These are phyloP conservation scores for Xenopus tropicalis DNA, from an alignment of 2,113 vertebrate genomes.

Conservation along the genomic window DNA sequence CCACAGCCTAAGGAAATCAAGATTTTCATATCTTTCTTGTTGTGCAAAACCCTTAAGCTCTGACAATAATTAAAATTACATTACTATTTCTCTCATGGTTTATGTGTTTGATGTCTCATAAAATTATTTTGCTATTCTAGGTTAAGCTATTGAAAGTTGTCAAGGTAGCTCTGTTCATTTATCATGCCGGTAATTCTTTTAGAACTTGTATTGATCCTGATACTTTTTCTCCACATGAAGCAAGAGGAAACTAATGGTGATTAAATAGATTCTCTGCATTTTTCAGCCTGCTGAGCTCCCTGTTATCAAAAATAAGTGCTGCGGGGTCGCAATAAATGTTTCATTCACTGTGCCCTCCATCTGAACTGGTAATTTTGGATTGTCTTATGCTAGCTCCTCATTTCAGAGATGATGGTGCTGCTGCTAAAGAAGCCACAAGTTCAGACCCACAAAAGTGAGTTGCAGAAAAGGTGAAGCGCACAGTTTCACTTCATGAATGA, in stretches of 20 bases:
- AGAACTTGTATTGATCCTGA: slow-evolving; percentile 38
- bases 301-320: slow-evolving; percentile 28
- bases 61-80: neutral
- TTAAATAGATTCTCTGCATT: slow-evolving; percentile 40
- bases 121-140: slow-evolving; percentile 16
- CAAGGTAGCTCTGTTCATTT: slow-evolving; percentile 39
- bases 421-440: slow-evolving; percentile 5
- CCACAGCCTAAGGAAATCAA: too few species aligned
- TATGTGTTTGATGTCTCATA: slow-evolving; percentile 14
- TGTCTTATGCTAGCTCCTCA: neutral
- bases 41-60: too few species aligned
- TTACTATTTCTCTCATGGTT: neutral
- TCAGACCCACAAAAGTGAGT: neutral
- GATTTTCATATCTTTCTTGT: too few species aligned
- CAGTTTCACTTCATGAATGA: too few species aligned
- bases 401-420: neutral
- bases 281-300: slow-evolving; percentile 16
- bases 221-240: slow-evolving; percentile 28
- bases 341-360: neutral
- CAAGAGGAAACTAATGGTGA: slow-evolving; percentile 21
- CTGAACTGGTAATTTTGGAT: slow-evolving; percentile 8
- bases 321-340: slow-evolving; percentile 12
- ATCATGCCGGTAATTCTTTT: slow-evolving; percentile 44
- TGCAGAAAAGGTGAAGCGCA: neutral
- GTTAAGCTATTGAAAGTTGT: slow-evolving; percentile 30